Conservation (phyloP, 2,113 vertebrate genomes). For the Leucopsar rothschildi region DNA sequence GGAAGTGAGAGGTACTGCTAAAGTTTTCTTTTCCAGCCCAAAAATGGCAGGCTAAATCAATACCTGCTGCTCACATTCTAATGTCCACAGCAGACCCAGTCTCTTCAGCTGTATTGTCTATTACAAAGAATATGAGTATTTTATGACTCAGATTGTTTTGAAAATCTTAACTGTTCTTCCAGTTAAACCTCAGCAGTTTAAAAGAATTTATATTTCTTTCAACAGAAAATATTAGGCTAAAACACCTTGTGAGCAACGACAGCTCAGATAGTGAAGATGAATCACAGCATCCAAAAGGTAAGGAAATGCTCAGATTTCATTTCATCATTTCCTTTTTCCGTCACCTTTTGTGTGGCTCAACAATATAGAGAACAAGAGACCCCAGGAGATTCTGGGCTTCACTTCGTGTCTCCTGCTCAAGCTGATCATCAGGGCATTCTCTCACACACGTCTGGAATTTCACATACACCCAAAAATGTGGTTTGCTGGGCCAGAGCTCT, state of each 20-base stretch:
- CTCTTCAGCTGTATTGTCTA: not conserved
- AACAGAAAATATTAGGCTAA: conserved; percentile 90
- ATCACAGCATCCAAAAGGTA: conserved; percentile 83
- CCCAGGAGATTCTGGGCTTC: not conserved
- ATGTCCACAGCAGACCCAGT: not conserved
- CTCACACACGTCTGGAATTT: not conserved
- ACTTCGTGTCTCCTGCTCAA: not conserved
- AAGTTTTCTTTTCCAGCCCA: not conserved
- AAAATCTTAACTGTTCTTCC: not conserved
- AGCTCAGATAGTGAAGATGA: conserved; percentile 90
- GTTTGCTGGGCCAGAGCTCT: not conserved
- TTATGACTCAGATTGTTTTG: not conserved
- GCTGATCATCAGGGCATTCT: not conserved
- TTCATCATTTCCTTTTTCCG: not conserved
- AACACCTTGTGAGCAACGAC: conserved; percentile 89
- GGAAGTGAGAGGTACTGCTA: not conserved
- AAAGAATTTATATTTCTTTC: conserved; percentile 16
- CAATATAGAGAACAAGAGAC: not conserved
- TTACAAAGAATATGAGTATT: not conserved
- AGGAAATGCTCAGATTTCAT: not conserved
- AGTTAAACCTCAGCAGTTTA: not conserved
- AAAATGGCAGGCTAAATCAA: not conserved
- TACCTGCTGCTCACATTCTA: not conserved
- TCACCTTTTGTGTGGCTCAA: not conserved
- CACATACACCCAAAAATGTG: not conserved